Evolutionary conservation across 2,888 invertebrate genomes (phyloP).

Genomic region (Litoditis marina): DNA sequence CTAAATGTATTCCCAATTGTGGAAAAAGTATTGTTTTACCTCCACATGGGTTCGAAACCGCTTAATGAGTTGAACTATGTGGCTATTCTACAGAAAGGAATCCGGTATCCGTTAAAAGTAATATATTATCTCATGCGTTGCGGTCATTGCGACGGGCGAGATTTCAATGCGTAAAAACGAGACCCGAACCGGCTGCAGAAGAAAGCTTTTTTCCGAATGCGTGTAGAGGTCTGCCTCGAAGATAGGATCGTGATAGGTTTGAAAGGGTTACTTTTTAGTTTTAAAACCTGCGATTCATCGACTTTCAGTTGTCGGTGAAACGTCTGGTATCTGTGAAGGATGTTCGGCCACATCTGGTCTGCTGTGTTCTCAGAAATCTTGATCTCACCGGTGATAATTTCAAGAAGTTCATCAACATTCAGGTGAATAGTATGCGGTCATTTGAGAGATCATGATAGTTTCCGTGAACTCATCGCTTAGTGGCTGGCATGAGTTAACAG

Average conservation of each 20-base stretch:
- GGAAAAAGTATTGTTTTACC: no score
- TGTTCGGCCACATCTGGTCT: slow-evolving; percentile 41
- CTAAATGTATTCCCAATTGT: no score
- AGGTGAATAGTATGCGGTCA: slow-evolving; percentile 22
- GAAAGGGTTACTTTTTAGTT: slow-evolving; percentile 1
- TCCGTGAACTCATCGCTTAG: no score
- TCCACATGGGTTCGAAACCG: no score
- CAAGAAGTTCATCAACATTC: slow-evolving; percentile 42
- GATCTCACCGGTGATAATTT: slow-evolving; percentile 37
- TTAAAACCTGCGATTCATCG: not conserved
- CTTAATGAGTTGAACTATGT: no score
- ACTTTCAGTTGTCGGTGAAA: slow-evolving; percentile 21
- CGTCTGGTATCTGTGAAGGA: slow-evolving; percentile 30
- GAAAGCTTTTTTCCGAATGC: not conserved
- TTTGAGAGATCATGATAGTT: not conserved
- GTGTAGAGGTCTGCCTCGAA: not conserved
- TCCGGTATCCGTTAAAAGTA: no score
- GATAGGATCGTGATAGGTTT: no score
- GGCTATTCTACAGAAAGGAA: no score
- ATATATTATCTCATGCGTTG: no score
- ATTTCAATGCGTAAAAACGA: no score
- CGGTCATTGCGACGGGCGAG: no score
- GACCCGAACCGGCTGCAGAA: not conserved
- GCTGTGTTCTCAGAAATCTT: slow-evolving; percentile 36
- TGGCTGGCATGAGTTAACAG: no score